Base-by-base conservation (phyloP, 2,888 invertebrate genomes). In the Tetragnatha montana region DNA sequence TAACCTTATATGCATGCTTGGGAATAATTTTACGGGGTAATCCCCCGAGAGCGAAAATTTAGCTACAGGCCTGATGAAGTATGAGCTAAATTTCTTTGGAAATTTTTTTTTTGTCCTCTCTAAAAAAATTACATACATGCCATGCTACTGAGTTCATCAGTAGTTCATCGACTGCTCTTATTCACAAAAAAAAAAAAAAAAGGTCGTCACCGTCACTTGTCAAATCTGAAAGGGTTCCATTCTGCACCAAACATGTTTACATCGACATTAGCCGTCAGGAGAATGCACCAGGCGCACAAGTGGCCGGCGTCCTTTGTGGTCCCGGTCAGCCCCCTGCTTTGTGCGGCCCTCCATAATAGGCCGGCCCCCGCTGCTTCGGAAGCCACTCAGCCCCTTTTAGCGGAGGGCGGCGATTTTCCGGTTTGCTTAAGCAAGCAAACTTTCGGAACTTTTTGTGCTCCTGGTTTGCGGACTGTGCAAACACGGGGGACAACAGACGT, bases 321-420 rank as follows among this genome's bases (percentile, higher is more conserved):
- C 50, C 78, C 35, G 47, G 81, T 82, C 60, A 71, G 79, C 71
- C 88, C 88, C 47, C 76, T 70, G 35, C 35, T 35, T 35, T 35
- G 35, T 35, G 35, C 35, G 35, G 35, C 35, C 35, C 35, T 22
- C 82, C 78, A 88, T 88, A 88, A 83, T 51, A 88, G 60, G 50
- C 8, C 17, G n/a, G 19, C 82, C 60, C 35, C 35, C 4, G 35
- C 79, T 68, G 69, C 47, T 68, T 82, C 51, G 51, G 51, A 82
- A 49, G 88, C 88, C 83, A 88, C 78, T 88, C 83, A 88, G 83
- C 73, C 83, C 74, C 76, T 88, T 82, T 78, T 82, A 73, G 71
- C 47, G 14, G 60, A 50, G 78, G 78, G 60, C 76, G 68, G 3
- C 49, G 51, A 79, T 88, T 82, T 88, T 68, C 82, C 82, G 51